Conservation (phyloP, 2,888 invertebrate species). For the Cryptophagus acutangulus region DNA sequence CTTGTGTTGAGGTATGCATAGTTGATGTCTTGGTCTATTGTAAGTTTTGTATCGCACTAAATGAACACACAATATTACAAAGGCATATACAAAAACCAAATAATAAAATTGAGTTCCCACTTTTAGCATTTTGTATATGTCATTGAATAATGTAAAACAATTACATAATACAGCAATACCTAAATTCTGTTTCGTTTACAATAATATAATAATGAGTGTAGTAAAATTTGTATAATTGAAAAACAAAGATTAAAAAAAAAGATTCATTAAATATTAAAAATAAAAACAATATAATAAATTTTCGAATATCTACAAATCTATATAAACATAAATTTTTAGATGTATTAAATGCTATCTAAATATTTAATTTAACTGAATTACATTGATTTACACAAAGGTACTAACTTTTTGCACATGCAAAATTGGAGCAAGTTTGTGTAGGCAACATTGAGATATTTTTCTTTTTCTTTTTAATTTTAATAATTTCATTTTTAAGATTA, state of each 20-base stretch:
- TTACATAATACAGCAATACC: slow-evolving; percentile 14
- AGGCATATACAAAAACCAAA: slow-evolving; percentile 18
- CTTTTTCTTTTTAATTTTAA: too few relatives aligned
- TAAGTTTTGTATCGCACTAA: slow-evolving; percentile 22
- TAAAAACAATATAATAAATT: slow-evolving; percentile 43
- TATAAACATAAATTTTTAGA: slow-evolving; percentile 40
- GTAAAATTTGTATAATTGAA: too few relatives aligned
- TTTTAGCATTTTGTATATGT: slow-evolving; percentile 15
- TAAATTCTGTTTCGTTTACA: slow-evolving; percentile 8
- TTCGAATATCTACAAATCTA: slow-evolving; percentile 42
- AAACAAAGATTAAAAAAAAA: too few relatives aligned
- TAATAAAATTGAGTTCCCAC: too few relatives aligned
- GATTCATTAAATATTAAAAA: slow-evolving; percentile 36
- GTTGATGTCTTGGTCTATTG: slow-evolving; percentile 38
- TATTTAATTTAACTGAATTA: slow-evolving; percentile 37
- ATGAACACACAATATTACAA: slow-evolving; percentile 22
- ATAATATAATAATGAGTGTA: too few relatives aligned
- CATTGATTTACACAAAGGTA: slow-evolving; percentile 44
- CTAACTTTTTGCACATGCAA: slow-evolving; percentile 41
- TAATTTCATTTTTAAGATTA: slow-evolving; percentile 33
- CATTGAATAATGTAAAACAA: slow-evolving; percentile 17
- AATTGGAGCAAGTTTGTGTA: slow-evolving; percentile 42
- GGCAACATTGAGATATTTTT: slow-evolving; percentile 43
- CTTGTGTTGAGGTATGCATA: slow-evolving; percentile 40
- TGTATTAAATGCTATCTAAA: slow-evolving; percentile 38